Evolutionary conservation across 1,140 invertebrate species (phyloP), one percentile per base, ranked within the genome.

Genomic region (Dysdera silvatica): DNA sequence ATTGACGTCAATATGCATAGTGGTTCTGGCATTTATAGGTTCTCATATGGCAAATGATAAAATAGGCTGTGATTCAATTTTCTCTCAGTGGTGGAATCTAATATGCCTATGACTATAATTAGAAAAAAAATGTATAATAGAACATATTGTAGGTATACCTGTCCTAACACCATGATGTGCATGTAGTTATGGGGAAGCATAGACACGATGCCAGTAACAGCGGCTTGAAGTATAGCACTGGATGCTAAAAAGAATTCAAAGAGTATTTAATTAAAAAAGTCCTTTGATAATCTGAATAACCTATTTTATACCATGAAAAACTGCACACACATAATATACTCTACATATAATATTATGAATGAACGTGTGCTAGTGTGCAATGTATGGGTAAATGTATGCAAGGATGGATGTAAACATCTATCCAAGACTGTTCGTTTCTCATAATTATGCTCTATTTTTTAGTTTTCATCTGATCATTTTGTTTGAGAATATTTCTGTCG

Each of bases 141-240:
- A 49, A 49, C 10, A 28, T 7, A 49, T 5, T n/a, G n/a, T n/a
- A 5, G 10, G 18, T 10, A 2, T 61, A 63, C 61, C 43, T 63
- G 61, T 40, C 92, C 92, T 67, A 85, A 85, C 53, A 93, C 84
- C 49, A 88, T 84, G 0, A 89, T 88, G 0, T 88, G 89, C 74
- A 92, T 93, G 74, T 92, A 95, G 65, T 85, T 82, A 3, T 85
- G 79, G 0, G 90, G 87, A 79, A 95, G 94, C 64, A 86, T 82
- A 20, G 89, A 88, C 5, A 86, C 87, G 45, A 95, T 82, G 26
- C 89, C 91, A 69, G 92, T 85, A 48, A 94, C 72, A 41, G 87
- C 87, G 24, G 89, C 88, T 59, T 87, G 85, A 73, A 92, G 85
- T 33, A 91, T 81, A 28, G 90, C 88, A 63, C 61, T 63, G 28